A percentile compares a stretch with the other conserved stretches of the same genome.
phyloP scores from a whole-genome alignment of 2,888 invertebrate species.

The Oegoconia quadripuncta region DNA sequence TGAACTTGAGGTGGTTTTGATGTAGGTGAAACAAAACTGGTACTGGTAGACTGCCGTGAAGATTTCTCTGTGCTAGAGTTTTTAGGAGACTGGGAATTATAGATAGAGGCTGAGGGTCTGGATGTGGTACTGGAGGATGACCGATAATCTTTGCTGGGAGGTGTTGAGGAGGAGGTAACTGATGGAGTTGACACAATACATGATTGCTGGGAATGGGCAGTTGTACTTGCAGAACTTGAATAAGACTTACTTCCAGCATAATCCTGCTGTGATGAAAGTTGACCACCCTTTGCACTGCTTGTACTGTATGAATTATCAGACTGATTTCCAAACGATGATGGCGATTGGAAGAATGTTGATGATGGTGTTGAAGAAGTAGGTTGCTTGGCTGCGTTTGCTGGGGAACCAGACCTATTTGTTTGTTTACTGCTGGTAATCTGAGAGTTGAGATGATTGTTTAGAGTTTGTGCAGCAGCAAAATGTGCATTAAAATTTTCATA shows the following conservation, averaged over 20 bases:
- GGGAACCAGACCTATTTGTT: constrained; percentile 76
- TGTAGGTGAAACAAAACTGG: constrained; percentile 76
- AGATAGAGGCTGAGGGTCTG: constrained; percentile 64
- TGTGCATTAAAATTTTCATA: constrained; percentile 86
- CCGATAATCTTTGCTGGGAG: constrained; percentile 81
- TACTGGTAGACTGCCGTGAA: constrained; percentile 51
- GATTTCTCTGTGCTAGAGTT: constrained; percentile 57
- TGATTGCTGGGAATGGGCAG: constrained; percentile 82
- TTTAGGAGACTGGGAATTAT: constrained; percentile 66
- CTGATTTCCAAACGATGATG: constrained; percentile 79
- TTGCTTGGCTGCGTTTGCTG: constrained; percentile 73
- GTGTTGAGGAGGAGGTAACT: constrained; percentile 70
- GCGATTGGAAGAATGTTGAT: constrained; percentile 82
- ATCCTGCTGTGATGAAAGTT: constrained; percentile 75
- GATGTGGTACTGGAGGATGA: constrained; percentile 75
- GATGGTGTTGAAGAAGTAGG: constrained; percentile 74
- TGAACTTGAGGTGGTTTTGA: constrained; percentile 80
- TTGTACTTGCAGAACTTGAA: constrained; percentile 79
- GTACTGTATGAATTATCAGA: constrained; percentile 78
- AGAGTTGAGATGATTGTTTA: constrained; percentile 82
- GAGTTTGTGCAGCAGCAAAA: constrained; percentile 82
- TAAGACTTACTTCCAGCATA: constrained; percentile 80
- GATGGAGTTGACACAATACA: constrained; percentile 86
- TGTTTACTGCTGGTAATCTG: constrained; percentile 80
- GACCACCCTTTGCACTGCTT: constrained; percentile 76